These are phyloP conservation scores for Protonemura montana DNA, from an alignment of 2,888 invertebrate species.

Conservation along the genomic window DNA sequence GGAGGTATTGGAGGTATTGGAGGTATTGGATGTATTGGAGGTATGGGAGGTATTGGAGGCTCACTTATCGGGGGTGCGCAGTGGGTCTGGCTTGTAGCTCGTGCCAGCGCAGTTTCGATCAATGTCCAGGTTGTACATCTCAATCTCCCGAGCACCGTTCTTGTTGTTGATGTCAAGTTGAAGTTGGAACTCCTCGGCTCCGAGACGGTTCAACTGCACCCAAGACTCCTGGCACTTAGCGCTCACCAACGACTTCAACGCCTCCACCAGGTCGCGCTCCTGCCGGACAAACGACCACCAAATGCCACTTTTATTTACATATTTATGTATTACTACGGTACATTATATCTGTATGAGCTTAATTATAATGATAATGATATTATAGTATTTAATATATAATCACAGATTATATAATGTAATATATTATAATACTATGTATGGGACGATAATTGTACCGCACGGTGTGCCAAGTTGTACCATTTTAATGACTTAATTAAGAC, in stretches of 20 bases:
- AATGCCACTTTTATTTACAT: no score
- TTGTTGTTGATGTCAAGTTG: constrained; percentile 81
- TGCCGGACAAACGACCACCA: not conserved
- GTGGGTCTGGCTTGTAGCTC: constrained; percentile 78
- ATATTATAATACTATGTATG: no score
- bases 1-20: no score
- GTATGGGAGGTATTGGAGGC: constrained; percentile 47
- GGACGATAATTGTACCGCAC: no score
- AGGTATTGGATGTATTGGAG: no score
- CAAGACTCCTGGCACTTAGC: constrained; percentile 80
- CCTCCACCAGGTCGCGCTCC: constrained; percentile 75
- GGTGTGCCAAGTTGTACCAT: no score
- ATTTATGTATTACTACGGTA: no score
- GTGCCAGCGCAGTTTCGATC: constrained; percentile 81
- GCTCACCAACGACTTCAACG: constrained; percentile 73
- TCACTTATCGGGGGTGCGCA: constrained; percentile 77
- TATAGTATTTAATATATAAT: no score
- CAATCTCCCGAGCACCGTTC: constrained; percentile 78
- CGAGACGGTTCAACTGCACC: constrained; percentile 80
- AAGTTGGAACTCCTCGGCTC: constrained; percentile 77
- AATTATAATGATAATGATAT: no score
- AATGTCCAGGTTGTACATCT: constrained; percentile 64
- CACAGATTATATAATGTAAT: no score
- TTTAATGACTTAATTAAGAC: no score
- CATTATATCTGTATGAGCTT: no score